Percentiles rank a stretch among this genome's conserved stretches.
These are phyloP conservation scores for Drosophila affinis DNA, from an alignment of 2,888 invertebrate species.

Conservation along the genomic window DNA sequence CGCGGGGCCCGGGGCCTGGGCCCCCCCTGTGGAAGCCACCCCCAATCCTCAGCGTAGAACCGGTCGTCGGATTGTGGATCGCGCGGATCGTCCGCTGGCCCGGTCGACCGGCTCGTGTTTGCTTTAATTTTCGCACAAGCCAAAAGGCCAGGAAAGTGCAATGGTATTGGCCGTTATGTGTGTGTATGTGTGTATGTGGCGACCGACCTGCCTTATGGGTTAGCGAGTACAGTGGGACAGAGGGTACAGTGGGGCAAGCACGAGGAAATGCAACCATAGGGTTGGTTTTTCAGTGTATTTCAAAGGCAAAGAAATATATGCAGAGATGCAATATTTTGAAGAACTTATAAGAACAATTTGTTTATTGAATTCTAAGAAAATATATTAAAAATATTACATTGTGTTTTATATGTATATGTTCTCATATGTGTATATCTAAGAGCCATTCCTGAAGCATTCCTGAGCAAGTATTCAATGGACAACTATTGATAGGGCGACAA, in stretches of 20 bases:
- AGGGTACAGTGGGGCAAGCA: constrained; percentile 14
- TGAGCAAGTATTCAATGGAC: too few relatives aligned
- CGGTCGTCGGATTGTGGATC: constrained; percentile 52
- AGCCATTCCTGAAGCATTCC: too few relatives aligned
- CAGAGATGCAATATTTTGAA: too few relatives aligned
- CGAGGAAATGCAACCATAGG: not conserved
- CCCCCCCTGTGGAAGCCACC: constrained; percentile 52
- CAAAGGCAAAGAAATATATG: too few relatives aligned
- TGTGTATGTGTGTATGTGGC: not conserved
- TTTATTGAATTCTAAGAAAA: too few relatives aligned
- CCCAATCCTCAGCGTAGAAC: constrained; percentile 51
- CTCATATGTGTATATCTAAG: not conserved
- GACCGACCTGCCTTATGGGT: constrained; percentile 29
- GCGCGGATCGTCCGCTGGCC: constrained; percentile 24
- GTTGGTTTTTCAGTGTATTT: too few relatives aligned
- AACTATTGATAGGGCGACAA: too few relatives aligned
- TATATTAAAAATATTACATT: too few relatives aligned
- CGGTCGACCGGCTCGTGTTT: constrained; percentile 12
- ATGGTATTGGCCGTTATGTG: constrained; percentile 19
- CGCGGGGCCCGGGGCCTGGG: constrained; percentile 32
- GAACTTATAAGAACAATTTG: too few relatives aligned
- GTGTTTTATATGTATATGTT: not conserved
- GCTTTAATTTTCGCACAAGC: constrained; percentile 33
- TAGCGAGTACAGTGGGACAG: constrained; percentile 13
- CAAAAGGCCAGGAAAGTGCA: not conserved